Base-by-base conservation (phyloP, 2,888 invertebrate genomes). In the Carabus problematicus region DNA sequence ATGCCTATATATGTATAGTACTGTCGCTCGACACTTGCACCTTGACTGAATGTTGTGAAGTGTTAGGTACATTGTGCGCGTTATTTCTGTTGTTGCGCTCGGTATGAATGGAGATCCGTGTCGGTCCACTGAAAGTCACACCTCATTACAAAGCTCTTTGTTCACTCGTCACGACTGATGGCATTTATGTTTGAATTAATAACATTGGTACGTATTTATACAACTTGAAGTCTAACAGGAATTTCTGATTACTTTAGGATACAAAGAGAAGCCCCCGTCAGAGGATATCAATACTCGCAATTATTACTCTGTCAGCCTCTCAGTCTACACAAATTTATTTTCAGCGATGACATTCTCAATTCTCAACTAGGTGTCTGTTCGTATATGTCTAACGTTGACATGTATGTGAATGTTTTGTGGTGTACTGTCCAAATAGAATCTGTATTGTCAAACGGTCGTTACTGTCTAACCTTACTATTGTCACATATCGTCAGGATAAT, bases 101-200 rank as follows among this genome's bases (percentile, higher is more conserved):
- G 47, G 7, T 47, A 47, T 47, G 52, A 52, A 52, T 52, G 7
- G 45, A 12, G 9, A 62, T 47, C 49, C 6, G 62, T 62, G 62
- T 16, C 43, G 45, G 62, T 62, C 62, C 49, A 6, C 45, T 62
- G 62, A 62, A 62, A 62, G 62, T 62, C 62, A 62, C 49, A 62
- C 62, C 62, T 62, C 62, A 62, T 62, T 62, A 62, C 62, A 49
- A 39, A 19, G 39, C 62, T 61, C 49, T 49, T 62, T 62, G 62
- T 62, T 47, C 49, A 61, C 42, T 45, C 61, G 61, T 61, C 61
- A 61, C 61, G 43, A 61, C 61, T 61, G 61, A 61, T 41, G 59
- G 41, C 59, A 59, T 59, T 59, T 59, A 59, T 61, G 39, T 61
- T 45, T 61, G 61, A 61, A 61, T 61, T 61, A 61, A 61, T 45